Base-by-base conservation (phyloP, 1,140 invertebrate species). In the Mercenaria mercenaria region DNA sequence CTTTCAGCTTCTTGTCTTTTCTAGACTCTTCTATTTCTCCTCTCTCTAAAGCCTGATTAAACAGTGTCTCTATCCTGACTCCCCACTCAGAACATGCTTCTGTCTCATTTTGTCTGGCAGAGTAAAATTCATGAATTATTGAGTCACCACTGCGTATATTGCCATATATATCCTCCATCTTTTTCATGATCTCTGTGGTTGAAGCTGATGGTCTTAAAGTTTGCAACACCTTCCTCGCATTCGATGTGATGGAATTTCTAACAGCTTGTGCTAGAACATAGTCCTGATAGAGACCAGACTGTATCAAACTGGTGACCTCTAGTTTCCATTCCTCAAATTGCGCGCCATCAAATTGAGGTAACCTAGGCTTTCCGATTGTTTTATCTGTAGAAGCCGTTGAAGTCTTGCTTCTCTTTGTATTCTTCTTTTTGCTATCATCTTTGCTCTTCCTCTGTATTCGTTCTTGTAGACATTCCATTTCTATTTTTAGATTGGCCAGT, bases 311-410 rank as follows among this genome's bases (percentile, higher is more conserved):
- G 2, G 34, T 64, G 4, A 64, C 56, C 64, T 82, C 80, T 32
- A 64, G n/a, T 43, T 82, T 82, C 80, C 80, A 82, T 82, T 64
- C 37, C 20, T 82, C 59, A 82, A 82, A 82, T 29, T 37, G 34
- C 1, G 15, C 39, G 18, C 80, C 59, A 11, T 67, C 52, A 52
- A 80, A 80, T 8, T 80, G 18, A 32, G 76, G 76, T 52, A 56
- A 13, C 26, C 56, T 52, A 23, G 47, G 76, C 23, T 74, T 74
- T n/a, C 29, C 34, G 13, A 67, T 32, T 32, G 34, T 11, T 67
- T 67, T 67, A 6, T 67, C 52, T 23, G 20, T 20, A 56, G 26
- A 6, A n/a, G n/a, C n/a, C n/a, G n/a, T n/a, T n/a, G n/a, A n/a
- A 11, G 29, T 67, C 26, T 32, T 67, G 6, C 6, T 29, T 32